These are phyloP conservation scores for Ivindomyrus marchei DNA, from an alignment of 2,113 vertebrate genomes.

Conservation along the genomic window DNA sequence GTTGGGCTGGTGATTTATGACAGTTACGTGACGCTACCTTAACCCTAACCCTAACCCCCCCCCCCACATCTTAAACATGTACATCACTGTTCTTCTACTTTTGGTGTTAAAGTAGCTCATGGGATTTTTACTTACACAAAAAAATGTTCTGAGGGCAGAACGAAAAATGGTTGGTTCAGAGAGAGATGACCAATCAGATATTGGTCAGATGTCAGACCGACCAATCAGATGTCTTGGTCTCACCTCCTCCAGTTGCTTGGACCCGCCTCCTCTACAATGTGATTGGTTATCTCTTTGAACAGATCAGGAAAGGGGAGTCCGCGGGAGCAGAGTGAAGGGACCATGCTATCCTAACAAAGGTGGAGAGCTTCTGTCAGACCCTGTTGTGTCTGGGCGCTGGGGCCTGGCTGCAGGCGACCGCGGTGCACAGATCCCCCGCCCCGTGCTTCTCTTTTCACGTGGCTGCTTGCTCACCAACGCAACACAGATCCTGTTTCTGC, in stretches of 20 bases:
- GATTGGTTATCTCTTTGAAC: background rate
- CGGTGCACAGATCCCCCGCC: background rate
- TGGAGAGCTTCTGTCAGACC: background rate
- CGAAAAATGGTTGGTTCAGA: no score
- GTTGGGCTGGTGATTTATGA: no score
- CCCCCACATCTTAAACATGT: background rate
- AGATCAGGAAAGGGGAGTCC: background rate
- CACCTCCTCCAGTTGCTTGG: no score
- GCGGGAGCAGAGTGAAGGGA: background rate
- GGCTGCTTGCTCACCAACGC: background rate
- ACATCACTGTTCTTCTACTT: background rate
- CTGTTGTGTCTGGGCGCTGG: background rate
- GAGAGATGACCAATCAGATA: no score
- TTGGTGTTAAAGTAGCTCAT: background rate
- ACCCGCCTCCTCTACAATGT: no score
- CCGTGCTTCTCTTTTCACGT: background rate
- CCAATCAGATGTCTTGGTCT: no score
- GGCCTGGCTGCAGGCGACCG: background rate
- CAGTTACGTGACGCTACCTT: background rate
- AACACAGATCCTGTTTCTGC: background rate
- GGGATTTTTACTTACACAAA: no score
- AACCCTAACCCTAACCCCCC: no score
- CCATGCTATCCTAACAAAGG: background rate
- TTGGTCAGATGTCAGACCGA: no score
- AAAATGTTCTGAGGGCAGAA: no score